These are phyloP conservation scores for Falco berigora DNA, from an alignment of 2,797 vertebrate genomes.

Conservation along the genomic window DNA sequence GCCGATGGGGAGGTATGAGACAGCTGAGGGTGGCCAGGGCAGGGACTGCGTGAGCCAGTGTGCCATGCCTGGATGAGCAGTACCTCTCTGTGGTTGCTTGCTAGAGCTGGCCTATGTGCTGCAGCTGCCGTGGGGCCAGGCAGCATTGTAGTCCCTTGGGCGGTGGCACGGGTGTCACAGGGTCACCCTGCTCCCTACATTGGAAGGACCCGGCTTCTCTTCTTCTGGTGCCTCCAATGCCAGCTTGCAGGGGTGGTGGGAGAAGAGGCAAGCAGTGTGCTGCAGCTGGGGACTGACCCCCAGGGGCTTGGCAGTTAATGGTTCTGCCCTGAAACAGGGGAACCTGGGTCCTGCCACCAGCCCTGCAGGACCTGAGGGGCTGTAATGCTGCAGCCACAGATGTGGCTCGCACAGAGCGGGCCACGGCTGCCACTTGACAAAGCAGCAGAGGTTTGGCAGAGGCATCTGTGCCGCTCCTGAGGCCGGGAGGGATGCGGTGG, in stretches of 20 bases:
- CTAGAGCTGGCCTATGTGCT: fast-evolving
- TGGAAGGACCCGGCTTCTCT: background rate
- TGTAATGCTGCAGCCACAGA: background rate
- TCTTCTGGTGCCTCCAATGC: background rate
- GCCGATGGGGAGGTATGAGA: fast-evolving
- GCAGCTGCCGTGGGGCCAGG: fast-evolving
- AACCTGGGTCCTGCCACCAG: background rate
- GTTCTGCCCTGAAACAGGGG: background rate
- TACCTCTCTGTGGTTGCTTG: fast-evolving
- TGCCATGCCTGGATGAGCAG: fast-evolving
- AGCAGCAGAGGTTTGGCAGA: background rate
- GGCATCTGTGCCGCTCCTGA: background rate
- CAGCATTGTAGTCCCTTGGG: background rate
- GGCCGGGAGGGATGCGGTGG: background rate
- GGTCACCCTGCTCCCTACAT: background rate
- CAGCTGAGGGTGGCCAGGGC: background rate
- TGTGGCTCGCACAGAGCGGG: fast-evolving
- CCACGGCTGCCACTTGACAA: background rate
- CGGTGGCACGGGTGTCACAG: fast-evolving
- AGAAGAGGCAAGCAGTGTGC: background rate
- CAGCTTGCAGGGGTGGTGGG: background rate
- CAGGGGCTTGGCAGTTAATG: background rate
- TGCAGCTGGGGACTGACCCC: background rate
- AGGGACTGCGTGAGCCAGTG: fast-evolving
- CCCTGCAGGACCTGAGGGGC: background rate